These are phyloP conservation scores for Chloroclysta siterata DNA, from an alignment of 2,888 invertebrate species.

Conservation along the genomic window DNA sequence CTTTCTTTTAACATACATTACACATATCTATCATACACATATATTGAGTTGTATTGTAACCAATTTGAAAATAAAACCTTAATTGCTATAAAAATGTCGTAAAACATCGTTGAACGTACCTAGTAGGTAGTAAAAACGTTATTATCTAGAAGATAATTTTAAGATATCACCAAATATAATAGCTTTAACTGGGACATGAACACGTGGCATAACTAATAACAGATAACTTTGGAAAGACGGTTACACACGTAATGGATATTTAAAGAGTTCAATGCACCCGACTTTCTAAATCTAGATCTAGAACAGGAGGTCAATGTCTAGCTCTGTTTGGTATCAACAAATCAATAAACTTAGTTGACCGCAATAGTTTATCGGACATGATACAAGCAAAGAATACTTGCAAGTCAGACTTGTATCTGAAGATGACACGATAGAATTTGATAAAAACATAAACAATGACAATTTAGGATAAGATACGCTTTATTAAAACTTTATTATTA, in stretches of 20 bases:
- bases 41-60: slow-evolving; percentile 17
- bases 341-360: slow-evolving; percentile 20
- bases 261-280: slow-evolving; percentile 34
- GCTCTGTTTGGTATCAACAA: slow-evolving; percentile 25
- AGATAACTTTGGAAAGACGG: background rate
- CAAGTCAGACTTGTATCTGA: background rate
- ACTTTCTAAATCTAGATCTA: slow-evolving; percentile 35
- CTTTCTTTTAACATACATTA: background rate
- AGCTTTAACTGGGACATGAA: slow-evolving; percentile 8
- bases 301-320: slow-evolving; percentile 51
- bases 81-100: slow-evolving; percentile 12
- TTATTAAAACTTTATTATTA: too few relatives aligned
- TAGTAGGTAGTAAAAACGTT: slow-evolving; percentile 3
- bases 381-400: background rate
- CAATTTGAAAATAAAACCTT: slow-evolving; percentile 13
- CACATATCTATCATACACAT: too few relatives aligned
- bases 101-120: slow-evolving; percentile 1
- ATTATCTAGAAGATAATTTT: slow-evolving; percentile 16
- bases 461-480: background rate
- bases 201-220: slow-evolving; percentile 15
- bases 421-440: slow-evolving; percentile 9
- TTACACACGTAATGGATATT: slow-evolving; percentile 3
- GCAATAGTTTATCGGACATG: slow-evolving; percentile 3
- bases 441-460: slow-evolving; percentile 23
- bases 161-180: slow-evolving; percentile 11